Conservation (phyloP, 2,113 vertebrate genomes). For the human (Homo sapiens) region DNA sequence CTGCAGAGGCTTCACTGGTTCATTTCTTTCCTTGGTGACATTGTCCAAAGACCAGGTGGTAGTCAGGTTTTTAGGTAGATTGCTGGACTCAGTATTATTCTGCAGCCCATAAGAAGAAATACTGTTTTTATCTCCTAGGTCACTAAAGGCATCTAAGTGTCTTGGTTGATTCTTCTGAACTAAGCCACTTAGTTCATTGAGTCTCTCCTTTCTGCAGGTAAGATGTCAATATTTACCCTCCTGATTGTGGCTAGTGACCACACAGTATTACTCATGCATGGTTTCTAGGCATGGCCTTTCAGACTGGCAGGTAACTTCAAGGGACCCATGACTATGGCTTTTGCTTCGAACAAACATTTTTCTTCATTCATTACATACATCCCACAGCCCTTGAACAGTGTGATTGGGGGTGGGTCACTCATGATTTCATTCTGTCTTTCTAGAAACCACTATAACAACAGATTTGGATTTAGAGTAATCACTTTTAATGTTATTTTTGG, state of each 20-base stretch:
- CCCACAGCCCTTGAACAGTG: conserved; percentile 62
- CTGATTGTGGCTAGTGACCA: conserved; percentile 88
- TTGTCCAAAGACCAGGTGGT: conserved; percentile 50
- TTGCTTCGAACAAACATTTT: conserved; percentile 71
- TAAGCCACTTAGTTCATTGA: conserved; percentile 66
- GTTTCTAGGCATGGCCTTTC: conserved; percentile 68
- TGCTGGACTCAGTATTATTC: conserved; percentile 47
- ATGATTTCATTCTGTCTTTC: conserved; percentile 65
- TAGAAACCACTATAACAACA: conserved; percentile 58
- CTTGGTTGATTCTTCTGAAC: conserved; percentile 66
- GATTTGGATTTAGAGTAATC: conserved; percentile 76
- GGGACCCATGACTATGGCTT: conserved; percentile 54
- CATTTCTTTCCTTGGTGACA: conserved; percentile 65
- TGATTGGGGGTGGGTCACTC: not conserved
- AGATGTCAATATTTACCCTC: conserved; percentile 87
- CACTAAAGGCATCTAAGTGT: conserved; percentile 63
- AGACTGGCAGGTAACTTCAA: conserved; percentile 64
- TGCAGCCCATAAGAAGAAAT: conserved; percentile 62
- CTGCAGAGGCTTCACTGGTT: conserved; percentile 81
- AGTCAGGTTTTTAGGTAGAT: conserved; percentile 61
- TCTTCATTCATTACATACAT: conserved; percentile 81
- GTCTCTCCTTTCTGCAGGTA: conserved; percentile 72
- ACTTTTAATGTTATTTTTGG: conserved; percentile 87
- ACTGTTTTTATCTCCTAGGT: conserved; percentile 72
- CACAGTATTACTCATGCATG: conserved; percentile 74